Conservation (phyloP, 1,140 invertebrate genomes). For the Eupristina koningsbergeri region DNA sequence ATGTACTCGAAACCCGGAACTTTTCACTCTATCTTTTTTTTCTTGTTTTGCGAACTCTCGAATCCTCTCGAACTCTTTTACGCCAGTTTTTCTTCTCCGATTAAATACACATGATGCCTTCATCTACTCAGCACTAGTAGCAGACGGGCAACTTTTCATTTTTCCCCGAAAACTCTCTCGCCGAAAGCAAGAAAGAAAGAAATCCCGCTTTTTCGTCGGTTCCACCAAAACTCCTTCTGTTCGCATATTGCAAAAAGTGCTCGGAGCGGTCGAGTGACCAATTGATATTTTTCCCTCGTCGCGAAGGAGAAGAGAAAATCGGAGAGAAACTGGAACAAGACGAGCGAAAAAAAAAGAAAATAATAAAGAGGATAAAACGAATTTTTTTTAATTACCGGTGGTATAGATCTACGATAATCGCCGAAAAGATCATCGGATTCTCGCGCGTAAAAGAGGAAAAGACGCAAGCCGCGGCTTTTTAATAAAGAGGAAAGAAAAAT, state of each 20-base stretch:
- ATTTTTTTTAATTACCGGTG: constrained; percentile 40
- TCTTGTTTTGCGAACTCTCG: background rate
- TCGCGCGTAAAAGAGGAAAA: constrained; percentile 15
- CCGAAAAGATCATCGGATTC: constrained; percentile 47
- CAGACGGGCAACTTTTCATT: constrained; percentile 32
- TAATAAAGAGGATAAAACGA: background rate
- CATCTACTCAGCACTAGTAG: too few species aligned
- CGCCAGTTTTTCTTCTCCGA: constrained; percentile 21
- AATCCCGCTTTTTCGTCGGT: background rate
- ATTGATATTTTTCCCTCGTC: constrained; percentile 40
- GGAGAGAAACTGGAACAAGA: constrained; percentile 1
- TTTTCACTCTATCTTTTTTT: background rate
- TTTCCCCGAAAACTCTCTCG: background rate
- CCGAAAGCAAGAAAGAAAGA: background rate
- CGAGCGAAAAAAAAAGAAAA: background rate
- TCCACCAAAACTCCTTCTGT: background rate
- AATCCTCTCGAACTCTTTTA: constrained; percentile 16
- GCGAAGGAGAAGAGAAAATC: background rate
- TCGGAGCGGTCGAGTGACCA: background rate
- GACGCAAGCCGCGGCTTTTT: constrained; percentile 25
- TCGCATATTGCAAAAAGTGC: constrained; percentile 9
- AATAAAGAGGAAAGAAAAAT: constrained; percentile 38
- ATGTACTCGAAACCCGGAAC: constrained; percentile 32
- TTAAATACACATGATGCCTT: constrained; percentile 30
- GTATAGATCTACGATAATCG: constrained; percentile 43